Evolutionary conservation across 2,888 invertebrate species (phyloP).

Genomic region (Drosophila kambysellisi): DNA sequence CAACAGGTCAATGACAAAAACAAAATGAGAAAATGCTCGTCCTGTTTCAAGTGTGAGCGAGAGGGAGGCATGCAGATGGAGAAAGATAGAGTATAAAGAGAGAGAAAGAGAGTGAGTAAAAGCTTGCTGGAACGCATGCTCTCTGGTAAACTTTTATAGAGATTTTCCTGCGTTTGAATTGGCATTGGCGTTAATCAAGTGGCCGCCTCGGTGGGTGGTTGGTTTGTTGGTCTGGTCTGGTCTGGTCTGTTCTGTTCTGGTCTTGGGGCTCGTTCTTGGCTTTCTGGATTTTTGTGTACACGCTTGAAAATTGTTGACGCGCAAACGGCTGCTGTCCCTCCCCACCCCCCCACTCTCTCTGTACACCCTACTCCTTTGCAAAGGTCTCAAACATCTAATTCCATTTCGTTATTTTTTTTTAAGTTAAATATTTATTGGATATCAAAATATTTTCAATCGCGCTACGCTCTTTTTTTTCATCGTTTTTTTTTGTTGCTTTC

Average conservation of each 20-base stretch:
- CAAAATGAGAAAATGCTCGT: constrained; percentile 54
- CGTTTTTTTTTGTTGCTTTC: constrained; percentile 32
- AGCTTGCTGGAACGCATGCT: constrained; percentile 74
- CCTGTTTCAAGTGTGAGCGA: constrained; percentile 42
- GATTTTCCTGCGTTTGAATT: constrained; percentile 78
- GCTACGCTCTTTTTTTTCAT: constrained; percentile 32
- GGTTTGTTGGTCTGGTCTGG: constrained; percentile 38
- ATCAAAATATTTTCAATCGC: constrained; percentile 73
- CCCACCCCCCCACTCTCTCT: neutral
- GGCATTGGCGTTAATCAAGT: constrained; percentile 79
- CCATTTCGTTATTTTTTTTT: constrained; percentile 10
- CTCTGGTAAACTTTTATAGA: constrained; percentile 71
- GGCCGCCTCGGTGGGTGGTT: constrained; percentile 54
- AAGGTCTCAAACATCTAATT: constrained; percentile 11
- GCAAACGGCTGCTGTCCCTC: constrained; percentile 47
- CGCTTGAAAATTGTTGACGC: constrained; percentile 78
- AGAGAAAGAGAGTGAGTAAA: constrained; percentile 26
- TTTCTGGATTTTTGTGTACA: constrained; percentile 77
- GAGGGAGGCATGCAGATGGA: constrained; percentile 2
- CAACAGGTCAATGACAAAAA: constrained; percentile 81
- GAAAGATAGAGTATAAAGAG: constrained; percentile 2
- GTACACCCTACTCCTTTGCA: neutral
- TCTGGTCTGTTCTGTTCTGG: constrained; percentile 47
- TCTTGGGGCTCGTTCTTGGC: constrained; percentile 58
- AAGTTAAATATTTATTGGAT: constrained; percentile 72